These are phyloP conservation scores for Embiotoca jacksoni DNA, from an alignment of 2,113 vertebrate genomes.

Conservation along the genomic window DNA sequence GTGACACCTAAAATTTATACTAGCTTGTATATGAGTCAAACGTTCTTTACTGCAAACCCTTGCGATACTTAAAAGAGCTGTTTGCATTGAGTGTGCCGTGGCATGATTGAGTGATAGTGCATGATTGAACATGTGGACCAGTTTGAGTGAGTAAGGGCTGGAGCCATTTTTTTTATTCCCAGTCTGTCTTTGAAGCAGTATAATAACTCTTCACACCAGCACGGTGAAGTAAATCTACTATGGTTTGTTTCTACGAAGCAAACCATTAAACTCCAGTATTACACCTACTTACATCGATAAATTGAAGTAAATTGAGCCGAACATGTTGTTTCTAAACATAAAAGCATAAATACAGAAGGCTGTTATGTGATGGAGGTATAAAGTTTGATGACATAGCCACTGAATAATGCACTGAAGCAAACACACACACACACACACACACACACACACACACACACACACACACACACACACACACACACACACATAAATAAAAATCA, in stretches of 20 bases:
- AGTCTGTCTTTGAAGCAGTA: constrained; percentile 33
- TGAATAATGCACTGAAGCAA: constrained; percentile 40
- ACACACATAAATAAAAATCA: constrained; percentile 28
- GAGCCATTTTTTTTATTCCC: constrained; percentile 18
- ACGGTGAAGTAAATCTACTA: constrained; percentile 11
- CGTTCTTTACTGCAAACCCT: constrained; percentile 7
- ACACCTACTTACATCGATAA: constrained; percentile 29
- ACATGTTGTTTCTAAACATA: constrained; percentile 37
- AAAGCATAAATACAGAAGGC: constrained; percentile 26
- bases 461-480: constrained; percentile 18
- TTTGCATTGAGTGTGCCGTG: constrained; percentile 24
- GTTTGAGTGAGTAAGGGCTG: background rate
- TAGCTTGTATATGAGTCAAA: background rate
- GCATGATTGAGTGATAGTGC: constrained; percentile 26
- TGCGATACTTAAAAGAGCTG: constrained; percentile 32
- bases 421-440: background rate
- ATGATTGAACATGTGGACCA: constrained; percentile 48
- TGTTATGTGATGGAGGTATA: constrained; percentile 25
- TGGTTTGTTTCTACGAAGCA: constrained; percentile 25
- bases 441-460: background rate
- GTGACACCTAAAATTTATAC: background rate
- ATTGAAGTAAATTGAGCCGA: constrained; percentile 45
- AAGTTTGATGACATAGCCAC: constrained; percentile 49
- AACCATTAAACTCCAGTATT: constrained; percentile 26
- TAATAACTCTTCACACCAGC: constrained; percentile 18